Evolutionary conservation across 2,888 invertebrate species (phyloP).

Genomic region (Colostygia pectinataria): DNA sequence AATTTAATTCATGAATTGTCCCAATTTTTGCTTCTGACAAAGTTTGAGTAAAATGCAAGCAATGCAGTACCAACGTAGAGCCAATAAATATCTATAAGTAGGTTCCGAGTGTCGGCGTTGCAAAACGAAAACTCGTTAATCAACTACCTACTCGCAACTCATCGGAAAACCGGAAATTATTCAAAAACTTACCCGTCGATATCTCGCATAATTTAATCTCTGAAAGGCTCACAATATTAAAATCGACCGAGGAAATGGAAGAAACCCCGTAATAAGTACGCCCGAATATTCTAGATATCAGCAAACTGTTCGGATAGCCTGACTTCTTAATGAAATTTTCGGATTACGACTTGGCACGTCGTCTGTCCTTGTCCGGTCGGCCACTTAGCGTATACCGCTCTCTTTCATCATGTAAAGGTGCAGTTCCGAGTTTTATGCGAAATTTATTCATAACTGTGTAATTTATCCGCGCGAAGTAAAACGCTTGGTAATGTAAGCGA

Average conservation of each 20-base stretch:
- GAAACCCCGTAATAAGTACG: constrained; percentile 67
- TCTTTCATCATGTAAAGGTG: constrained; percentile 74
- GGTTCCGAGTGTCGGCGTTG: constrained; percentile 29
- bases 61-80: neutral
- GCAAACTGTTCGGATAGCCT: constrained; percentile 72
- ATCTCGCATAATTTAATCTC: constrained; percentile 59
- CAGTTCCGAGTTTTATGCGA: constrained; percentile 81
- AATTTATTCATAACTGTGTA: constrained; percentile 84
- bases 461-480: constrained; percentile 80
- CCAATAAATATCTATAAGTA: constrained; percentile 18
- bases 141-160: constrained; percentile 43
- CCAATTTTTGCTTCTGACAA: too few relatives aligned
- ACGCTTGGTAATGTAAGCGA: constrained; percentile 70
- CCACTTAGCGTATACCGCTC: constrained; percentile 44
- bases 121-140: constrained; percentile 41
- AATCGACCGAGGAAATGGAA: constrained; percentile 63
- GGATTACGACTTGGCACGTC: constrained; percentile 70
- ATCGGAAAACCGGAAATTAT: constrained; percentile 44
- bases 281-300: constrained; percentile 78
- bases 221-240: constrained; percentile 62
- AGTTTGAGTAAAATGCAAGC: neutral
- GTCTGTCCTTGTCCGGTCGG: constrained; percentile 48
- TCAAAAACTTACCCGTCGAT: constrained; percentile 44
- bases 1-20: too few relatives aligned
- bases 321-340: constrained; percentile 82